phyloP scores from a whole-genome alignment of 2,797 vertebrate species.

The Enteromius unitaeniatus region DNA sequence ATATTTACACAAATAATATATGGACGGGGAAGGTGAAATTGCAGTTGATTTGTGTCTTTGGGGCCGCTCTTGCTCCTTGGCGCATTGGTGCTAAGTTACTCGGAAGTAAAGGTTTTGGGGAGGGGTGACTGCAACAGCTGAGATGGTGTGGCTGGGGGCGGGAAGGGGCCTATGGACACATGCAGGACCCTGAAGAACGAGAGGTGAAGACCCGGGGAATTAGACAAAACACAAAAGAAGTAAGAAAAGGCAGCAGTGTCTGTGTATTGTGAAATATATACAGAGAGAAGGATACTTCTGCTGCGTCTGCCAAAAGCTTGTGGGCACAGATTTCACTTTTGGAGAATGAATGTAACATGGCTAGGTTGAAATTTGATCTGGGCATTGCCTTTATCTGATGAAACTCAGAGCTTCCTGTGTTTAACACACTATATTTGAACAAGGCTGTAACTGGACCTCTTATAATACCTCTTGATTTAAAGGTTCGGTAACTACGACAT shows the following conservation, averaged over 20 bases:
- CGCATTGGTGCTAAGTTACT: slow-evolving; percentile 70
- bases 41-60: slow-evolving; percentile 66
- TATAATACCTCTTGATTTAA: background rate
- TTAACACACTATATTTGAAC: slow-evolving; percentile 19
- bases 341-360: slow-evolving; percentile 37
- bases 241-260: background rate
- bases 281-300: background rate
- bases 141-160: slow-evolving; percentile 54
- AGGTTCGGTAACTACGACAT: background rate
- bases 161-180: slow-evolving; percentile 58
- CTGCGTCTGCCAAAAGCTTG: slow-evolving; percentile 12
- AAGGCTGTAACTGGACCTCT: background rate
- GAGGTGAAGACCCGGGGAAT: background rate
- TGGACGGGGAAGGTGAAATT: slow-evolving; percentile 51
- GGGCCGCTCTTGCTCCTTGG: slow-evolving; percentile 59
- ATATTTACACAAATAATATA: slow-evolving; percentile 44
- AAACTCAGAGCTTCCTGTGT: slow-evolving; percentile 39
- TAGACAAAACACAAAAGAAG: background rate
- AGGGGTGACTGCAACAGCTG: slow-evolving; percentile 68
- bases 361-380: slow-evolving; percentile 60
- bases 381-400: slow-evolving; percentile 57
- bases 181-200: slow-evolving; percentile 52
- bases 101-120: slow-evolving; percentile 64
- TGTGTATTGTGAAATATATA: background rate
- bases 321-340: background rate